A percentile compares a stretch with the other conserved stretches of the same genome.
Conservation (phyloP, 1,140 invertebrate species). For the Neodiprion lecontei region DNA sequence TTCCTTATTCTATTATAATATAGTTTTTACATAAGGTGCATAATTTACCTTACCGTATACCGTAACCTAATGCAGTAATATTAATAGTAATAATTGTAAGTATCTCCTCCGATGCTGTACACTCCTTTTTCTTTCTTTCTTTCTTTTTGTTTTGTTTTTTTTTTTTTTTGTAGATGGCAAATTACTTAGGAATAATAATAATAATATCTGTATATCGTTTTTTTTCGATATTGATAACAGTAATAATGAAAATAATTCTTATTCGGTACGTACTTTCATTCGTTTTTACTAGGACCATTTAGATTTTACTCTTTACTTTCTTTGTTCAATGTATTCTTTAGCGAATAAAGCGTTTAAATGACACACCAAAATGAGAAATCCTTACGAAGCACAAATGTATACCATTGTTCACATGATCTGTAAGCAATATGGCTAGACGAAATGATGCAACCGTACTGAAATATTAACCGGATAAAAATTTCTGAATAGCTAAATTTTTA, state of each 20-base stretch:
- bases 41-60: neutral
- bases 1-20: neutral
- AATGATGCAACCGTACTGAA: too few relatives aligned
- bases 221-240: neutral
- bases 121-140: neutral
- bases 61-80: neutral
- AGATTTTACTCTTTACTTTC: neutral
- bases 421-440: too few relatives aligned
- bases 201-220: neutral
- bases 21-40: too few relatives aligned
- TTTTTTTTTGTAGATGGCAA: neutral
- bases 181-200: neutral
- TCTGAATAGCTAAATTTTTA: too few relatives aligned
- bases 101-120: neutral
- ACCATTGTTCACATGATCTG: too few relatives aligned
- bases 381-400: too few relatives aligned
- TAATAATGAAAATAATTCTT: too few relatives aligned
- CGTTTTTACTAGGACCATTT: too few relatives aligned
- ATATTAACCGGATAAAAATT: too few relatives aligned
- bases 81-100: neutral
- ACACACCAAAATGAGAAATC: too few relatives aligned
- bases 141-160: neutral
- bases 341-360: too few relatives aligned
- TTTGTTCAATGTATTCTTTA: neutral
- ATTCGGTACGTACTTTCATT: too few relatives aligned